Evolutionary conservation across 2,797 vertebrate species (phyloP).

Genomic region (Pangasius djambal): DNA sequence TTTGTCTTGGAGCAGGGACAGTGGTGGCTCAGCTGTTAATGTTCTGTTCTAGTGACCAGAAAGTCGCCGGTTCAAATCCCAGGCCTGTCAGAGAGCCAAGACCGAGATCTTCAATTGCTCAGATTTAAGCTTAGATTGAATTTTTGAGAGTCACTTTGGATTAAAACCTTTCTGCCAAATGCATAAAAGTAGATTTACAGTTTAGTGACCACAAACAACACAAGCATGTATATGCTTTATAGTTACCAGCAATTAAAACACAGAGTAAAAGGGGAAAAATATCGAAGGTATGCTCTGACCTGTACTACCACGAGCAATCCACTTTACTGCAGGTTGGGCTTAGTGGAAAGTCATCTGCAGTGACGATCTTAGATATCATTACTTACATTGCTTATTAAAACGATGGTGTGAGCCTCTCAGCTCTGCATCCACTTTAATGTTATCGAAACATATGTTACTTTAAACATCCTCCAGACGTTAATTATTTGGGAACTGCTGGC

Average conservation of each 20-base stretch:
- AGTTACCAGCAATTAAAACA: not conserved
- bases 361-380: not conserved
- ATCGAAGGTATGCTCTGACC: not conserved
- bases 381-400: not conserved
- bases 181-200: not conserved
- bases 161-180: not conserved
- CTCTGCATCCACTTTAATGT: not conserved
- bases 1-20: constrained; percentile 2
- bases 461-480: not conserved
- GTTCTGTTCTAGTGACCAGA: not conserved
- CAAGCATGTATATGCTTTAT: not conserved
- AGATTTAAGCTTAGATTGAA: not conserved
- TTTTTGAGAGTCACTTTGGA: not conserved
- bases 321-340: not conserved
- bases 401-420: not conserved
- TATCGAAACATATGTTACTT: not conserved
- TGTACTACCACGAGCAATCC: not conserved
- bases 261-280: not conserved
- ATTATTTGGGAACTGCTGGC: not conserved
- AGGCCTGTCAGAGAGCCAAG: not conserved
- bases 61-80: constrained; percentile 4
- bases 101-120: not conserved
- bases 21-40: constrained; percentile 25
- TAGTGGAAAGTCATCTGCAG: not conserved
- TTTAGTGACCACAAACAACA: not conserved